These are phyloP conservation scores for Pilophorus perplexus DNA, from an alignment of 2,888 invertebrate genomes.

Conservation along the genomic window DNA sequence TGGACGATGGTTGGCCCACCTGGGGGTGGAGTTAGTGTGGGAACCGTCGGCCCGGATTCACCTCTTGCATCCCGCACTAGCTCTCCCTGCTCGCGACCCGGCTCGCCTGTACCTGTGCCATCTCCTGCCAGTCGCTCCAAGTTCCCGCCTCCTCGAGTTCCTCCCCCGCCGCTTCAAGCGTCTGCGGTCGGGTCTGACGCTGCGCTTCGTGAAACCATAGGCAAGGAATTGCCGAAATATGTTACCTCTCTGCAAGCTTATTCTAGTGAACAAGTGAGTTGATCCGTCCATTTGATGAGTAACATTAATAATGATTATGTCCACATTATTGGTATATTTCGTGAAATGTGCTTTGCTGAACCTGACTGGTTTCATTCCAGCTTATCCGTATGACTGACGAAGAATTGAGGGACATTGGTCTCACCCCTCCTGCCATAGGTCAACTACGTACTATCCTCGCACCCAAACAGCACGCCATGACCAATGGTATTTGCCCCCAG, in stretches of 20 bases:
- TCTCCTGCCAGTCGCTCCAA: slow-evolving; percentile 32
- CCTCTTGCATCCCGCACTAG: slow-evolving; percentile 36
- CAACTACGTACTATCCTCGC: slow-evolving; percentile 59
- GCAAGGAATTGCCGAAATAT: slow-evolving; percentile 51
- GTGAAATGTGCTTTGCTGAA: too few relatives aligned
- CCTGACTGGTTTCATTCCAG: too few relatives aligned
- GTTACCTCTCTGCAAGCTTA: slow-evolving; percentile 53
- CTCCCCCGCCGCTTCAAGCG: slow-evolving; percentile 14
- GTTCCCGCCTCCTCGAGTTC: slow-evolving; percentile 43
- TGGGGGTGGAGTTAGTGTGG: not conserved
- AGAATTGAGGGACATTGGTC: slow-evolving; percentile 60
- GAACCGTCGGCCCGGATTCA: slow-evolving; percentile 15
- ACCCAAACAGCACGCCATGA: slow-evolving; percentile 30
- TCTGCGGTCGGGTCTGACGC: slow-evolving; percentile 27
- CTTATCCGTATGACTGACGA: slow-evolving; percentile 64
- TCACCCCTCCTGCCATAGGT: slow-evolving; percentile 56
- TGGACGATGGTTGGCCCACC: slow-evolving; percentile 38
- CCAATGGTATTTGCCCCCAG: slow-evolving; percentile 51
- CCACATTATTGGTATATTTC: too few relatives aligned
- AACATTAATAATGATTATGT: too few relatives aligned
- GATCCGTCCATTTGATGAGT: too few relatives aligned
- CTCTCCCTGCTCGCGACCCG: slow-evolving; percentile 53
- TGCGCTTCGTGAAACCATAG: slow-evolving; percentile 44
- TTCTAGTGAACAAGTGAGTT: slow-evolving; percentile 53
- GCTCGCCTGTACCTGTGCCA: slow-evolving; percentile 33